Evolutionary conservation across 2,797 vertebrate species (phyloP), one percentile per base, ranked within the genome.

Genomic region (Anas capensis): DNA sequence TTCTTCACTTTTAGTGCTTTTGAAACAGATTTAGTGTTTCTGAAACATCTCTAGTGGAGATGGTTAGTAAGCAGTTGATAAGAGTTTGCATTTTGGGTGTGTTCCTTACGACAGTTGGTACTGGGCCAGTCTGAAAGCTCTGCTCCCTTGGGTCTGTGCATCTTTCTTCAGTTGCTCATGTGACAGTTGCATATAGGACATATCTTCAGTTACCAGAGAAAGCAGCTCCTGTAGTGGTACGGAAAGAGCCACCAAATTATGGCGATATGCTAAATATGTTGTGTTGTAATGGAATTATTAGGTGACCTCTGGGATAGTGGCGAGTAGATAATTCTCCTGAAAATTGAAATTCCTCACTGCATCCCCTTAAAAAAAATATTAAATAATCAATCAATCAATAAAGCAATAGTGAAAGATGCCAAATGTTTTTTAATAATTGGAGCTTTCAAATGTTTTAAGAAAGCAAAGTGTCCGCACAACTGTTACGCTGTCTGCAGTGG

Each of bases 51-150:
- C 26, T 24, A 13, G 24, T 49, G 21, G 29, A 64, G 38, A 15
- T 64, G 44, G 26, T 53, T 79, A 57, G 17, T 65, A 85, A 82
- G 36, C 20, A 69, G 11, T 21, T 53, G 15, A 16, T 46, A 38
- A 23, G 9, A 27, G 5, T 8, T 19, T 0, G 0, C 4, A 17
- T 65, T 90, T 82, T 46, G 36, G 5, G 4, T 53, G 14, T 1
- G 1, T 69, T 2, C 36, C 49, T 72, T 53, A 56, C 34, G 18
- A 72, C 4, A 60, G 77, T 4, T 34, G 38, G 14, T 15, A 11
- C 23, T 58, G 16, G 42, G 5, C 16, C 18, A 14, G 26, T 58
- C 20, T 82, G 57, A 54, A 46, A 16, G 27, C 31, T 42, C 34
- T 19, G 33, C 10, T 36, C 8, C 21, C 31, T 60, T 76, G 56